Conservation (phyloP, 2,113 vertebrate genomes). For the Grammomys surdaster region DNA sequence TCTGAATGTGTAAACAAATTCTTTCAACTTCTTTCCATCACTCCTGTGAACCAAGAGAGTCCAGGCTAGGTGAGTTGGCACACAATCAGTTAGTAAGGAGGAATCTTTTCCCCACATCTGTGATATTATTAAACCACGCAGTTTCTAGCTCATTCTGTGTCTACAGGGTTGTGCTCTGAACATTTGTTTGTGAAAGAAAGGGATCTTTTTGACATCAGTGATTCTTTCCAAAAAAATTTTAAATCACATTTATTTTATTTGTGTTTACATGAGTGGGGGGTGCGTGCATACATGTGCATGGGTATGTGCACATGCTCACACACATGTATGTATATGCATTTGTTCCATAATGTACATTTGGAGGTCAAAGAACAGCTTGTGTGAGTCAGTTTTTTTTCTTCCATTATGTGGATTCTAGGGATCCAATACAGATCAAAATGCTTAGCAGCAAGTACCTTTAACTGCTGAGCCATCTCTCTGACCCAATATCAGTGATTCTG, state of each 20-base stretch:
- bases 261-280: neutral
- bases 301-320: neutral
- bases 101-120: neutral
- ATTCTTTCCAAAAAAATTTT: neutral
- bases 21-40: neutral
- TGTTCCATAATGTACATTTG: neutral
- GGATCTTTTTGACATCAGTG: neutral
- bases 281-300: too few relatives aligned
- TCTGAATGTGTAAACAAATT: neutral
- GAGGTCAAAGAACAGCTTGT: neutral
- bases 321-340: neutral
- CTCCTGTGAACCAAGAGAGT: neutral
- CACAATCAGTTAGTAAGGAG: neutral
- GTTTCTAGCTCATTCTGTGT: neutral
- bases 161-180: neutral
- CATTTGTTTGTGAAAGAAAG: neutral
- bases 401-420: neutral
- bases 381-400: neutral
- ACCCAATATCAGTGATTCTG: neutral
- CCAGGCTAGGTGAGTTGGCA: slow-evolving; percentile 54
- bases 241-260: neutral
- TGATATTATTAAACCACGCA: neutral
- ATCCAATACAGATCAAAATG: neutral
- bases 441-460: neutral
- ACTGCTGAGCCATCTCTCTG: neutral